These are phyloP conservation scores for Pharmacophagus antenor DNA, from an alignment of 2,888 invertebrate genomes.

Conservation along the genomic window DNA sequence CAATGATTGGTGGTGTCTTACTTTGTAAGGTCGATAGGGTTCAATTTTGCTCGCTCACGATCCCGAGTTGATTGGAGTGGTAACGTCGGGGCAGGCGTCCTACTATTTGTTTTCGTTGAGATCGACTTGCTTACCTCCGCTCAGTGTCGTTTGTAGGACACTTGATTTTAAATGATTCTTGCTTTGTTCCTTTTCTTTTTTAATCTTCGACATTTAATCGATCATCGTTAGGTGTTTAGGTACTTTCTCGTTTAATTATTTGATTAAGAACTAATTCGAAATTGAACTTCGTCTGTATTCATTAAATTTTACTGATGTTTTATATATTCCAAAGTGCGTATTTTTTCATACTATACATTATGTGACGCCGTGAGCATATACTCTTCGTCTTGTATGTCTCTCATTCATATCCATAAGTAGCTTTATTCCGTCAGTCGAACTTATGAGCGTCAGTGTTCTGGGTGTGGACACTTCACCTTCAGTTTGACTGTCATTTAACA, in stretches of 20 bases:
- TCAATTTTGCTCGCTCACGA: slow-evolving; percentile 44
- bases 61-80: slow-evolving; percentile 36
- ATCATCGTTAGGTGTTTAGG: slow-evolving; percentile 1
- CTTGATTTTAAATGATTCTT: slow-evolving; percentile 31
- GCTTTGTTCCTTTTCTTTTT: neutral
- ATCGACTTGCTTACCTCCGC: slow-evolving; percentile 27
- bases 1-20: slow-evolving; percentile 76
- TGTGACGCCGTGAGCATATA: too few relatives aligned
- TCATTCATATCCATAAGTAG: too few relatives aligned
- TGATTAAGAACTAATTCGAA: neutral
- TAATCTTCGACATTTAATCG: neutral
- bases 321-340: too few relatives aligned
- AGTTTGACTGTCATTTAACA: too few relatives aligned
- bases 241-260: neutral
- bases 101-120: slow-evolving; percentile 35
- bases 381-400: too few relatives aligned
- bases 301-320: too few relatives aligned
- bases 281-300: neutral
- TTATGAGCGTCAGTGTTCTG: too few relatives aligned
- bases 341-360: too few relatives aligned
- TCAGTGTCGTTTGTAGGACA: slow-evolving; percentile 34
- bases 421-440: too few relatives aligned
- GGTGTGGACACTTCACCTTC: too few relatives aligned
- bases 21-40: slow-evolving; percentile 54
- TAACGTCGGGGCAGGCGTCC: slow-evolving; percentile 30